Base-by-base conservation (phyloP, 2,888 invertebrate species). In the Pelosia muscerda region DNA sequence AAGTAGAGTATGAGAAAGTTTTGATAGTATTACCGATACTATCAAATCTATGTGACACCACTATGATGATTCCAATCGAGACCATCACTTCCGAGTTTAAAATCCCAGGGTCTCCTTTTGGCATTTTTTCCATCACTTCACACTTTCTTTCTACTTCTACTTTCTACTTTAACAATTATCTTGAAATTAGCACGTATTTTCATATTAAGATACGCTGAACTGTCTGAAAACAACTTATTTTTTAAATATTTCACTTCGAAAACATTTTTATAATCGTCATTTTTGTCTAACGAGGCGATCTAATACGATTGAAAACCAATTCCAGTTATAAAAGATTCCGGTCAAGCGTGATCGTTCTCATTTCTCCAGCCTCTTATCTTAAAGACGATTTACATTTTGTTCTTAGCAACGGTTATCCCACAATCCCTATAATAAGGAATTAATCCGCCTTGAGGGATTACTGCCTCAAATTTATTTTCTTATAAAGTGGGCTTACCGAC, bases 391-490 rank as follows among this genome's bases (percentile, higher is more conserved):
- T 63, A 68, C 76, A 73, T 69, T 76, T 78, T 77, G 75, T 76
- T 76, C 78, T 68, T 75, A 76, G 73, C 80, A 74, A 73, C 75
- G 81, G 76, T 86, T 83, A 82, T 75, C 71, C 78, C 75, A 65
- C 76, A 81, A 83, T 76, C 75, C 71, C 77, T 71, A 81, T 83
- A 83, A 83, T 86, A 85, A 85, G 86, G 83, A 84, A 88, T 89
- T 88, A 89, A 90, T 91, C 88, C 79, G 76, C 71, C 76, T 76
- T 72, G 72, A 71, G 73, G 84, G 86, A 86, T 88, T 88, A 86
- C 73, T 79, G 77, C 78, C 86, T 82, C 85, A 84, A 86, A 89
- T 89, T 88, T 85, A 86, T 88, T 85, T 88, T 87, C 87, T 88
- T 85, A 84, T 81, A 81, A 84, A 86, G 72, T 81, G 72, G 84